phyloP scores from a whole-genome alignment of 2,113 vertebrate species.

The Calcarius ornatus region DNA sequence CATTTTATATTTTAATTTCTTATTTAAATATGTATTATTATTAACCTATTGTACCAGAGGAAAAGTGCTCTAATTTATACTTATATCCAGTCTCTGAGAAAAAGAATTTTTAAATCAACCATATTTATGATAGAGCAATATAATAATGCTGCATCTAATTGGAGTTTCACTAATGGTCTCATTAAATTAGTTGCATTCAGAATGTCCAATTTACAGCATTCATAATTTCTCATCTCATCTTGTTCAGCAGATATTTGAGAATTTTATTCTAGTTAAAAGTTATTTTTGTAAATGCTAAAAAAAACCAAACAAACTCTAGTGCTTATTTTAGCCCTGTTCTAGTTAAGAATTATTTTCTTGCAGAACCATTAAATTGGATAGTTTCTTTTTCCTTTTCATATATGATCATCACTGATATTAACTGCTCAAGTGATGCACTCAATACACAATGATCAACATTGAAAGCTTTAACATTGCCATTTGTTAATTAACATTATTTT shows the following conservation, averaged over 20 bases:
- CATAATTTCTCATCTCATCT: not conserved
- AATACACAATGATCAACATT: not conserved
- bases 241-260: not conserved
- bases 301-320: not conserved
- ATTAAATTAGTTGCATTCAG: slow-evolving; percentile 12
- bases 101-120: not conserved
- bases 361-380: not conserved
- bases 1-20: not conserved
- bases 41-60: not conserved
- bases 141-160: not conserved
- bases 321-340: not conserved
- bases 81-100: not conserved
- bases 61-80: not conserved
- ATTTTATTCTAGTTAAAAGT: not conserved
- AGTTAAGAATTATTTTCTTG: not conserved
- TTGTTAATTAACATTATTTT: slow-evolving; percentile 18
- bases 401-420: not conserved
- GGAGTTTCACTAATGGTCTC: not conserved
- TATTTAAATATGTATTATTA: not conserved
- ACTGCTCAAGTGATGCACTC: not conserved
- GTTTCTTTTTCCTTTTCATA: not conserved
- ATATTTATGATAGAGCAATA: not conserved
- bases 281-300: not conserved
- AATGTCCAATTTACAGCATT: not conserved
- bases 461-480: not conserved